Evolutionary conservation across 2,888 invertebrate species (phyloP).

Genomic region (Pyrrhosoma nymphula): DNA sequence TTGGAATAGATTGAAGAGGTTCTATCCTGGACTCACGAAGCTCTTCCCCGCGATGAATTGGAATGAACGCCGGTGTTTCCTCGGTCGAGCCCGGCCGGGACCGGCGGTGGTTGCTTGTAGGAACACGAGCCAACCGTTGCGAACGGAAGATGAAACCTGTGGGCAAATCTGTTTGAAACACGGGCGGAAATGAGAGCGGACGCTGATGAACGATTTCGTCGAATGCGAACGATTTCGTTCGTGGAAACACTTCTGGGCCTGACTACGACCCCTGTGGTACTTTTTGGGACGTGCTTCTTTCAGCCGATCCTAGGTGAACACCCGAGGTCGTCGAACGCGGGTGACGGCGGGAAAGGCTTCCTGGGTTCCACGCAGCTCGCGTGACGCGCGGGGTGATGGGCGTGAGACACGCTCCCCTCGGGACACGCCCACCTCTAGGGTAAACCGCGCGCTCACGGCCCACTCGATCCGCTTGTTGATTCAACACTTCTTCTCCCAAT

Average conservation of each 20-base stretch:
- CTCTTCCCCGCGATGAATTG: not conserved
- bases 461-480: not conserved
- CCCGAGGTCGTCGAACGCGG: not conserved
- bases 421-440: not conserved
- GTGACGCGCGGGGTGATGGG: slow-evolving; percentile 4
- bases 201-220: not conserved
- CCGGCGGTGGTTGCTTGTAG: not conserved
- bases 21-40: not conserved
- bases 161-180: not conserved
- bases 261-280: not conserved
- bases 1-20: not conserved
- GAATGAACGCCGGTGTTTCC: not conserved
- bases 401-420: slow-evolving; percentile 18
- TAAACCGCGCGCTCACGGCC: not conserved
- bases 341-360: not conserved
- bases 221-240: not conserved
- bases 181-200: not conserved
- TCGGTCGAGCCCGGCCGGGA: not conserved
- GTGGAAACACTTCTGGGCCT: not conserved
- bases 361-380: not conserved
- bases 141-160: not conserved
- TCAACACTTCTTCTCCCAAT: not conserved
- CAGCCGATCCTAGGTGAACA: not conserved
- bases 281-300: not conserved
- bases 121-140: not conserved